Evolutionary conservation across 2,113 vertebrate species (phyloP), one percentile per base, ranked within the genome.

Genomic region (Tapirus terrestris): DNA sequence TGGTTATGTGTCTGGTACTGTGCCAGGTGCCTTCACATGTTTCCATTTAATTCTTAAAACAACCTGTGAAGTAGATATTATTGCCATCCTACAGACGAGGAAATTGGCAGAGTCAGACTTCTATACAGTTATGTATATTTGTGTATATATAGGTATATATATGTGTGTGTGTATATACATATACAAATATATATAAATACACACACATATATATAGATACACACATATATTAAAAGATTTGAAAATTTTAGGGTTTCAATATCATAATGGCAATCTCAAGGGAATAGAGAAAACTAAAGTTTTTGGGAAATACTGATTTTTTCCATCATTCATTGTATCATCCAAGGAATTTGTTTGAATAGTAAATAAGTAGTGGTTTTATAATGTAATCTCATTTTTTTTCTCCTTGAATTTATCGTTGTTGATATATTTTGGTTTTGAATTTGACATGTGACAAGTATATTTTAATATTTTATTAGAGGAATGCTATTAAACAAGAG

Each of bases 21-120:
- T 80, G 58, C 58, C 83, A 73, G 61, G 25, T 81, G 31, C 29
- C 27, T 65, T 68, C 48, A 29, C 39, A 8, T 67, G 36, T 84
- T 94, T 96, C 53, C 8, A 75, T 88, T 97, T 72, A 84, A 68
- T 94, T 79, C n/a, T 96, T 61, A 58, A 53, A 90, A 61, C 23
- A 68, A 82, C 25, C 39, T 89, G 63, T 2, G 39, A 60, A 81
- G 36, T 79, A 33, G 33, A 2, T 60, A 31, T 36, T 51, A 16
- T 67, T 83, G 18, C 67, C 39, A 89, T 83, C 45, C 65, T 73
- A 25, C 29, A 43, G 31, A 43, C 53, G 29, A 91, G 48, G 68
- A 81, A 65, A 56, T 86, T 63, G 31, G 27, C 87, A 79, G 33
- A 72, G 65, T 51, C 70, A 80, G 48, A 84, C 73, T 65, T 91